Evolutionary conservation across 2,888 invertebrate species (phyloP).

Genomic region (Oscheius sp.): DNA sequence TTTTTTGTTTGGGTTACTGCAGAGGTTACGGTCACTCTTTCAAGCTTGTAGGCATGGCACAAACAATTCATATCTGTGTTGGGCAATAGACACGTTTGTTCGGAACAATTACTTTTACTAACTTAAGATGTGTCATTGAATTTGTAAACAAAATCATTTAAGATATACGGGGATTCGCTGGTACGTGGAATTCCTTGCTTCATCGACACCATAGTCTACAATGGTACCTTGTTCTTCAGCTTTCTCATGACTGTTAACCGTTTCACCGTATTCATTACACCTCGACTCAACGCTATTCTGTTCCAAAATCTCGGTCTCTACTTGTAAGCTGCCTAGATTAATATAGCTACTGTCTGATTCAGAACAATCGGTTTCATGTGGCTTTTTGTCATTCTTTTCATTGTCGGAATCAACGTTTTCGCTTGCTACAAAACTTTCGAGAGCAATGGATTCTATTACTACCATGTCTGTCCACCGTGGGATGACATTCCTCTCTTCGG

Average conservation of each 20-base stretch:
- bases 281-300: background rate
- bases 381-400: conserved; percentile 9
- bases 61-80: no score
- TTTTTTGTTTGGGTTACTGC: no score
- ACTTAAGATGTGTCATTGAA: no score
- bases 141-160: background rate
- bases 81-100: no score
- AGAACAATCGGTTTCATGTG: conserved; percentile 10
- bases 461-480: conserved; percentile 11
- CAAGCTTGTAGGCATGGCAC: no score
- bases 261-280: background rate
- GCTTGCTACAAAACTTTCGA: conserved; percentile 11
- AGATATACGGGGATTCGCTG: background rate
- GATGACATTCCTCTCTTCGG: background rate
- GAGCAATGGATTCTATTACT: conserved; percentile 16
- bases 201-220: background rate
- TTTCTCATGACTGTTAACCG: conserved; percentile 2
- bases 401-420: conserved; percentile 8
- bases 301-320: background rate
- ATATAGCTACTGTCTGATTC: background rate
- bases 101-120: background rate
- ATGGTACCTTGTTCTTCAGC: background rate
- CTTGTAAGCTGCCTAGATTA: background rate
- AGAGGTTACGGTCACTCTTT: no score
- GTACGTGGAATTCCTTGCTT: background rate